These are phyloP conservation scores for Tetramorium alpestre DNA, from an alignment of 1,140 invertebrate species.

Conservation along the genomic window DNA sequence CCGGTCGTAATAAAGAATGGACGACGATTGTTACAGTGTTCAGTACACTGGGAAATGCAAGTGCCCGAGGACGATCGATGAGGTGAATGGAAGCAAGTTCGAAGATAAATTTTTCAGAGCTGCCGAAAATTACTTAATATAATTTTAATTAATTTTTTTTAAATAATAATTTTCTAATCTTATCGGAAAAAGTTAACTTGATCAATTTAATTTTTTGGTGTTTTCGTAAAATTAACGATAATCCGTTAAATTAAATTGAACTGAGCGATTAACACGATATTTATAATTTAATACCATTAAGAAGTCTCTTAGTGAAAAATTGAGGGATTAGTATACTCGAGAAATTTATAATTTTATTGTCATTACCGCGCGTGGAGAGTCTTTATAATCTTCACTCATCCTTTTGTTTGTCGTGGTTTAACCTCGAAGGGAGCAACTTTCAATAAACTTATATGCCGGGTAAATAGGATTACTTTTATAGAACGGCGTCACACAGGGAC, in stretches of 20 bases:
- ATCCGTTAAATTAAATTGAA: background rate
- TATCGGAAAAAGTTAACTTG: background rate
- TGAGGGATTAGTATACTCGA: background rate
- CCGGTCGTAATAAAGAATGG: constrained; percentile 36
- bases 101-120: background rate
- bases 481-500: constrained; percentile 32
- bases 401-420: constrained; percentile 23
- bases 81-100: background rate
- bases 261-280: background rate
- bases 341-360: constrained; percentile 37
- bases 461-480: constrained; percentile 62
- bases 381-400: constrained; percentile 39
- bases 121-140: background rate
- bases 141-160: background rate
- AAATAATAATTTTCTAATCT: background rate
- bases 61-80: background rate
- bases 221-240: background rate
- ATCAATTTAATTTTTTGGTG: background rate
- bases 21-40: constrained; percentile 7
- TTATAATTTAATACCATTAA: background rate
- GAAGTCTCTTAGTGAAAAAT: background rate
- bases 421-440: constrained; percentile 43
- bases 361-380: constrained; percentile 22
- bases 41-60: background rate
- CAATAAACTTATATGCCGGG: constrained; percentile 50